These are phyloP conservation scores for Pagetopsis macropterus DNA, from an alignment of 2,797 vertebrate genomes.

Conservation along the genomic window DNA sequence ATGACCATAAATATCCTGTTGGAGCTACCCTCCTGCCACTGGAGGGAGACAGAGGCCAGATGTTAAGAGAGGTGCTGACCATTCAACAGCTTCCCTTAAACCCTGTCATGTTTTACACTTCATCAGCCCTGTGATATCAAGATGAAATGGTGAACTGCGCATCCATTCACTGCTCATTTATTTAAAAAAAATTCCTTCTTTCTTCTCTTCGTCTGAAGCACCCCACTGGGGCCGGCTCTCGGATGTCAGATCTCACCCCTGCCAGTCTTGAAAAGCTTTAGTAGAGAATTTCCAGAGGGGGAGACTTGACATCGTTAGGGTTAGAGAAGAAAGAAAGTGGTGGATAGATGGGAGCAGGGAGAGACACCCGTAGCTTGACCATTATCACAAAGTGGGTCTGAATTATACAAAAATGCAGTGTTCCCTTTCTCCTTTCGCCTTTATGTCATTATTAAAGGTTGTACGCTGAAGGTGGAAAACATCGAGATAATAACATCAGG, in stretches of 20 bases:
- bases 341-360: slow-evolving; percentile 25
- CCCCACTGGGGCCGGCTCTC: slow-evolving; percentile 15
- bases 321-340: slow-evolving; percentile 46
- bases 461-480: slow-evolving; percentile 44
- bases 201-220: slow-evolving; percentile 16
- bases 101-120: slow-evolving; percentile 18
- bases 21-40: slow-evolving; percentile 31
- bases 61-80: not conserved
- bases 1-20: not conserved
- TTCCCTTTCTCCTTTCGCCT: slow-evolving; percentile 19
- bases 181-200: not conserved
- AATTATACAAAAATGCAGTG: slow-evolving; percentile 26
- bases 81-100: slow-evolving; percentile 10
- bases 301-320: slow-evolving; percentile 31
- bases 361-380: slow-evolving; percentile 18
- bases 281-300: slow-evolving; percentile 42
- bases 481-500: slow-evolving; percentile 45
- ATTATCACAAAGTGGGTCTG: slow-evolving; percentile 17
- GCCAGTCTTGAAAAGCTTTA: slow-evolving; percentile 38
- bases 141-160: slow-evolving; percentile 35
- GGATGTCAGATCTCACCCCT: slow-evolving; percentile 52
- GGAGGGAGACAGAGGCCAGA: slow-evolving; percentile 69
- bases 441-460: slow-evolving; percentile 39
- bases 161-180: slow-evolving; percentile 11
- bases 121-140: slow-evolving; percentile 32